Conservation (phyloP, 2,113 vertebrate genomes). For the Eurystomus gularis region DNA sequence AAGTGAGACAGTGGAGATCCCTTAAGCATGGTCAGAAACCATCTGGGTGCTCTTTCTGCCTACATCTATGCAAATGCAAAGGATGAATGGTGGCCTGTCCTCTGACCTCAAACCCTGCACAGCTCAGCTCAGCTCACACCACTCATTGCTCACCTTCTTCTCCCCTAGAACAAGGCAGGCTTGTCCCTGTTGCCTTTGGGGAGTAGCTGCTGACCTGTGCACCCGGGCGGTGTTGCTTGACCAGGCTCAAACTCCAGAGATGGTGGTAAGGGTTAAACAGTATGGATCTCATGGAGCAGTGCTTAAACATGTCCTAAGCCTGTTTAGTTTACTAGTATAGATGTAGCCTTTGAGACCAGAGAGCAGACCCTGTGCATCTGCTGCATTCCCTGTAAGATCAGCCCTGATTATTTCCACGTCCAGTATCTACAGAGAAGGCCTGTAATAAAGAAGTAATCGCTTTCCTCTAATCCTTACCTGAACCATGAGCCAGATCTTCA, state of each 20-base stretch:
- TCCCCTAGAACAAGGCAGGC: background rate
- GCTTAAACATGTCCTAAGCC: conserved; percentile 65
- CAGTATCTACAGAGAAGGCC: conserved; percentile 41
- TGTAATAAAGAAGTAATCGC: conserved; percentile 61
- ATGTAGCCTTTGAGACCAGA: conserved; percentile 70
- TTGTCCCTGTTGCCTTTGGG: background rate
- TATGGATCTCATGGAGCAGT: conserved; percentile 1
- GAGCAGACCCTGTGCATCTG: conserved; percentile 68
- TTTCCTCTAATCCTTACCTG: conserved; percentile 46
- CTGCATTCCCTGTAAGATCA: conserved; percentile 59
- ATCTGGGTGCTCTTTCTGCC: background rate
- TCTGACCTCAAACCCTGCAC: background rate
- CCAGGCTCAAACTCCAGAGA: background rate
- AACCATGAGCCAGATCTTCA: conserved; percentile 33
- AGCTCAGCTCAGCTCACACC: background rate
- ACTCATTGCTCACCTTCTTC: background rate
- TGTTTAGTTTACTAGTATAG: conserved; percentile 69
- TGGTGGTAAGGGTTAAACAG: conserved; percentile 36
- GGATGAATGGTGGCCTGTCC: background rate
- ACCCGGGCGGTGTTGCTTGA: background rate
- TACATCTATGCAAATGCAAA: background rate
- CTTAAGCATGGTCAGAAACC: background rate
- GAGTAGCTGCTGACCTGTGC: background rate
- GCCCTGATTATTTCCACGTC: conserved; percentile 61
- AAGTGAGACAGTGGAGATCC: background rate